Percentiles rank a stretch among this genome's conserved stretches.
phyloP scores from a whole-genome alignment of 2,888 invertebrate species.

The Drosophila nr. perissopoda region DNA sequence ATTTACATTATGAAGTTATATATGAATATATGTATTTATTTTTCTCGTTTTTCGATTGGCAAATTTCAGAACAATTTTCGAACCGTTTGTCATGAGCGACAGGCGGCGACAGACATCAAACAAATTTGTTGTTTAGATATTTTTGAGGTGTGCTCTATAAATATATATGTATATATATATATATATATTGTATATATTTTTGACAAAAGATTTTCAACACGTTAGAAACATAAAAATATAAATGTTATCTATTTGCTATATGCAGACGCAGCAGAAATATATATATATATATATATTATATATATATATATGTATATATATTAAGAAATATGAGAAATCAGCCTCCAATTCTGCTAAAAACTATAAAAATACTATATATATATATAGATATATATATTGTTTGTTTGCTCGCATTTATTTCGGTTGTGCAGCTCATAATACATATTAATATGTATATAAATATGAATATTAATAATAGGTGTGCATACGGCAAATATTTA shows the following conservation, averaged over 20 bases:
- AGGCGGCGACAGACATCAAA: slow-evolving; percentile 56
- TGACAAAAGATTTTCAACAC: slow-evolving; percentile 44
- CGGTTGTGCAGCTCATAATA: slow-evolving; percentile 14
- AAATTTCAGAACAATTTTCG: slow-evolving; percentile 13
- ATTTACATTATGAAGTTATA: slow-evolving; percentile 16
- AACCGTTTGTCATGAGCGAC: slow-evolving; percentile 62
- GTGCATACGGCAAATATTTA: slow-evolving; percentile 6
- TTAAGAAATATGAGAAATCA: slow-evolving; percentile 4
- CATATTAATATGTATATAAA: slow-evolving; percentile 1
- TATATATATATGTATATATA: slow-evolving; percentile 12
- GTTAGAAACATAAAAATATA: slow-evolving; percentile 43
- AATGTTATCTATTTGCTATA: slow-evolving; percentile 18
- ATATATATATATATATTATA: slow-evolving; percentile 6
- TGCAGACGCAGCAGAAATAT: not conserved
- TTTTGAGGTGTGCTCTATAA: slow-evolving; percentile 4
- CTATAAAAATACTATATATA: slow-evolving; percentile 1
- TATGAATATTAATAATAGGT: slow-evolving; percentile 21
- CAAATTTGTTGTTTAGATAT: slow-evolving; percentile 21
- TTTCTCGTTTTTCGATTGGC: slow-evolving; percentile 1
- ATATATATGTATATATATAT: slow-evolving; percentile 6
- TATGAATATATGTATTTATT: not conserved
- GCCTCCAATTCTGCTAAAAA: slow-evolving; percentile 13
- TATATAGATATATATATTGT: not conserved
- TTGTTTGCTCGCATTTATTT: not conserved
- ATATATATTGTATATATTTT: slow-evolving; percentile 38